Base-by-base conservation (phyloP, 2,888 invertebrate species). In the Papilio demoleus region DNA sequence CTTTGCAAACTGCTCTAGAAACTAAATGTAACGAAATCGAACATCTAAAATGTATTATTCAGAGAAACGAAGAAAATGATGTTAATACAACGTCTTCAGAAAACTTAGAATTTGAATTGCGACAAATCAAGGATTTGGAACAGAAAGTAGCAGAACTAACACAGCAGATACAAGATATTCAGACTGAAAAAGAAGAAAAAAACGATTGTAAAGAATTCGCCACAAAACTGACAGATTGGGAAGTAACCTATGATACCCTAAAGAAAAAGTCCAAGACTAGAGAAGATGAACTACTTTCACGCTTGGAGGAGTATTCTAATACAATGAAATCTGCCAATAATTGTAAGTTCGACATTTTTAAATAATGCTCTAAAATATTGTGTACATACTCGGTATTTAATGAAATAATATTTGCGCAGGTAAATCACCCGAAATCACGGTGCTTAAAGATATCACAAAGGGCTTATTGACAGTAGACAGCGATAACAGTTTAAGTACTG, bases 261-360 rank as follows among this genome's bases (percentile, higher is more conserved):
- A 89, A 92, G 79, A 85, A 82, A 6, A 94, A 93, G 76, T 83
- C 91, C 8, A 93, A 92, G 76, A 83, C 79, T 1, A 87, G 95
- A 64, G 94, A 94, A 82, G 84, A 85, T 36, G 94, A 95, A 76
- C 77, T 94, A 5, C 73, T 94, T 0, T 88, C 88, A 1, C 80
- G 87, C 0, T 75, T 94, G 36, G 84, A 88, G 27, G 93, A 94
- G 73, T 76, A 81, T 68, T 67, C 71, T 12, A 67, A 47, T 19
- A 85, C 77, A 60, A 82, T 80, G 72, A 65, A 70, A 70, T 62
- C 70, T n/a, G 74, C 78, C 67, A 78, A 75, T 11, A 81, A 78
- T 70, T 78, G 87, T 88, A 75, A 81, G 81, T 77, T n/a, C n/a
- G n/a, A n/a, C n/a, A n/a, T n/a, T n/a, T n/a, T n/a, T n/a, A n/a